phyloP scores from a whole-genome alignment of 2,113 vertebrate species.

The Myotis lucifugus region DNA sequence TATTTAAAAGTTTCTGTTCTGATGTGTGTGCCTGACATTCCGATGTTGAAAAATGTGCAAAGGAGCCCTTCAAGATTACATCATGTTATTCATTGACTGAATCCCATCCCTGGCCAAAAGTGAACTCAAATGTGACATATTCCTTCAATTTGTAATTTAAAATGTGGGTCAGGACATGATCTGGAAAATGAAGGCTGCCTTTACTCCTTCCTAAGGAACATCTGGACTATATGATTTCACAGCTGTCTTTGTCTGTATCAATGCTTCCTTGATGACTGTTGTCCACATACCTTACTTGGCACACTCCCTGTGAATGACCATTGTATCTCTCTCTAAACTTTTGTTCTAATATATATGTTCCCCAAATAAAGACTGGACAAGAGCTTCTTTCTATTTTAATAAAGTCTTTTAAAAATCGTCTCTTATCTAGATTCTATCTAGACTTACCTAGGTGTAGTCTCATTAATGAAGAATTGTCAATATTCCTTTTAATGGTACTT shows the following conservation, averaged over 20 bases:
- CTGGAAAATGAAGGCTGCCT: neutral
- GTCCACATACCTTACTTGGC: neutral
- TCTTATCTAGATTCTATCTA: neutral
- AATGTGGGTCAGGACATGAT: neutral
- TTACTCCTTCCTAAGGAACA: neutral
- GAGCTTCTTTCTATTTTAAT: neutral
- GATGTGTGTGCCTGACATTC: neutral
- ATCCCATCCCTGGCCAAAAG: slow-evolving; percentile 20
- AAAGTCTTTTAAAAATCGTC: neutral
- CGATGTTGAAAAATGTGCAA: neutral
- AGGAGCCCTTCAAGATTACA: neutral
- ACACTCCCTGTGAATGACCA: neutral
- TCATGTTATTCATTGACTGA: neutral
- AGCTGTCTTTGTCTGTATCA: slow-evolving; percentile 21
- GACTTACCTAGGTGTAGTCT: neutral
- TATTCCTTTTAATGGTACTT: neutral
- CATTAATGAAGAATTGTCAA: neutral
- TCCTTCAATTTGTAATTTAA: neutral
- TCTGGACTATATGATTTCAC: neutral
- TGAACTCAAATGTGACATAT: neutral
- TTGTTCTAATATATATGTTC: neutral
- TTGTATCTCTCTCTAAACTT: neutral
- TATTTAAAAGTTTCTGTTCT: neutral
- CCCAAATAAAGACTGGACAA: neutral
- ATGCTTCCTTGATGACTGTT: neutral